Percentiles rank a stretch among this genome's conserved stretches.
Conservation (phyloP, 2,888 invertebrate species). For the Resseliella maxima region DNA sequence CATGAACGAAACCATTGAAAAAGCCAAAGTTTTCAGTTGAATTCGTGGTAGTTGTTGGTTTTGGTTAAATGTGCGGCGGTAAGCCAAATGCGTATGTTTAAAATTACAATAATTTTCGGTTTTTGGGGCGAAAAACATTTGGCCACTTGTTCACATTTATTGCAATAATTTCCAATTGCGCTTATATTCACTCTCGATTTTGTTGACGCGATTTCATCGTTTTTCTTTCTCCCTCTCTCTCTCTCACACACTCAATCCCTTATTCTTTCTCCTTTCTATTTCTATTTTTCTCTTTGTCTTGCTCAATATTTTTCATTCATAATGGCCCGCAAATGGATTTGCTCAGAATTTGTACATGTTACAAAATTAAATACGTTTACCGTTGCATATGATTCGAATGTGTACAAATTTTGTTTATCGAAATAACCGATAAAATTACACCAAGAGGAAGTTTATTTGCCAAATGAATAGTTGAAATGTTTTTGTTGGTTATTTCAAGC, state of each 20-base stretch:
- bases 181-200: too few relatives aligned
- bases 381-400: not conserved
- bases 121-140: conserved; percentile 28
- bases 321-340: not conserved
- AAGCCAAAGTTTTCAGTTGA: not conserved
- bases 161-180: conserved; percentile 39
- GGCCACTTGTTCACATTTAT: conserved; percentile 36
- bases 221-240: not conserved
- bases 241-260: too few relatives aligned
- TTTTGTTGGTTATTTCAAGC: not conserved
- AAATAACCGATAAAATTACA: conserved; percentile 14
- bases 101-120: conserved; percentile 47
- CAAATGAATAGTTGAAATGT: not conserved
- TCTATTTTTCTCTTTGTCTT: too few relatives aligned
- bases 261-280: too few relatives aligned
- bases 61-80: conserved; percentile 5
- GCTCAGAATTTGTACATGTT: not conserved
- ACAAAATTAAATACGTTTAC: conserved; percentile 1
- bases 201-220: not conserved
- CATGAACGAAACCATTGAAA: not conserved
- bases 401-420: conserved; percentile 3
- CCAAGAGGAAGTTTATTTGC: not conserved
- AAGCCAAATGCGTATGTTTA: conserved; percentile 35
- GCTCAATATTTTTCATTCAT: not conserved
- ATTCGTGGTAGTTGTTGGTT: conserved; percentile 32